These are phyloP conservation scores for Saturnia pavonia DNA, from an alignment of 2,888 invertebrate species.

Conservation along the genomic window DNA sequence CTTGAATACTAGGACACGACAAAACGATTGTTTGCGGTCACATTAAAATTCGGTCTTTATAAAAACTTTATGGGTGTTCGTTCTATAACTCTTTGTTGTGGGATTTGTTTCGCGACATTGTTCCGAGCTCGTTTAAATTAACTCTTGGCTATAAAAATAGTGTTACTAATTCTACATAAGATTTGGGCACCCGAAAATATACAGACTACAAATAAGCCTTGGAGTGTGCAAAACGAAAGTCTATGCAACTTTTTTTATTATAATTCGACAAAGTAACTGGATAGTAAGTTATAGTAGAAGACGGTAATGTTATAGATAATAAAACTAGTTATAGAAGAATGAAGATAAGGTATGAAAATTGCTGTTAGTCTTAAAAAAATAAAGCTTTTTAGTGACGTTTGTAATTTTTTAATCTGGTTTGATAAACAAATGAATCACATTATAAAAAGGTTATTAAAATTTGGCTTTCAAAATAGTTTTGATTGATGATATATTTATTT, in stretches of 20 bases:
- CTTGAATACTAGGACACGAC: slow-evolving; percentile 61
- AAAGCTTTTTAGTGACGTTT: too few relatives aligned
- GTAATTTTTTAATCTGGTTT: too few relatives aligned
- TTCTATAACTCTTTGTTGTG: slow-evolving; percentile 67
- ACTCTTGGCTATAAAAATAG: slow-evolving; percentile 29
- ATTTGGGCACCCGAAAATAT: slow-evolving; percentile 6
- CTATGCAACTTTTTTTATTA: background rate
- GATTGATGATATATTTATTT: too few relatives aligned
- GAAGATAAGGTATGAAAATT: background rate
- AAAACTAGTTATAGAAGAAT: background rate
- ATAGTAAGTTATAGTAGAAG: background rate
- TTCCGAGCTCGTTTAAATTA: slow-evolving; percentile 38
- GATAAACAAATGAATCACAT: too few relatives aligned
- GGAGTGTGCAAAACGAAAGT: background rate
- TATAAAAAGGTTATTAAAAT: background rate
- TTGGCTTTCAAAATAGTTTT: background rate
- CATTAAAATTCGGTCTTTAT: slow-evolving; percentile 56
- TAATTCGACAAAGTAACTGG: background rate
- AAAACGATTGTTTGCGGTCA: slow-evolving; percentile 62
- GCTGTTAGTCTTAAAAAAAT: background rate
- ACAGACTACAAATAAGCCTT: background rate
- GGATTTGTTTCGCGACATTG: slow-evolving; percentile 52
- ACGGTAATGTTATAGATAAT: too few relatives aligned
- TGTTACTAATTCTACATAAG: slow-evolving; percentile 24
- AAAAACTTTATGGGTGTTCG: slow-evolving; percentile 64